These are phyloP conservation scores for Momotus momota DNA, from an alignment of 2,797 vertebrate species.

Conservation along the genomic window DNA sequence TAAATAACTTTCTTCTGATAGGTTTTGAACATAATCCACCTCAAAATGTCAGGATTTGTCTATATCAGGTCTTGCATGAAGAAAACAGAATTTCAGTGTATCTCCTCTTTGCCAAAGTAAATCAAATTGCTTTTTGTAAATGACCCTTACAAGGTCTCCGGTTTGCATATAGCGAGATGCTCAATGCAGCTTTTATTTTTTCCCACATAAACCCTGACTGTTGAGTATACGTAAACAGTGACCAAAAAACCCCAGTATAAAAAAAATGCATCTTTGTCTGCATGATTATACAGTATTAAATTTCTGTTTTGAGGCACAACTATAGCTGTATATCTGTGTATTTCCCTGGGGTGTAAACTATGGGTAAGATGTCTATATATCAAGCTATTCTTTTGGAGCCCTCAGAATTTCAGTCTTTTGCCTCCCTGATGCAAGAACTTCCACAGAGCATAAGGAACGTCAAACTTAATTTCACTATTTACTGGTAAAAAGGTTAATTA, in stretches of 20 bases:
- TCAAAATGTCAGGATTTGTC: neutral
- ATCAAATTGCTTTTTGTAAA: neutral
- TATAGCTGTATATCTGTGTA: neutral
- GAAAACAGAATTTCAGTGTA: neutral
- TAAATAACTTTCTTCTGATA: neutral
- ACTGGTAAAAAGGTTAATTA: neutral
- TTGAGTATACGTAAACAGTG: neutral
- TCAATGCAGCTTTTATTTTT: constrained; percentile 17
- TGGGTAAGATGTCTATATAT: neutral
- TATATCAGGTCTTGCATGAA: neutral
- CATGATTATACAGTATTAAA: neutral
- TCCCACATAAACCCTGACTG: neutral
- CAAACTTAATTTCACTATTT: neutral
- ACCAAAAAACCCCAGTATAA: neutral
- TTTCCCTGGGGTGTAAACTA: neutral
- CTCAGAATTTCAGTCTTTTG: neutral
- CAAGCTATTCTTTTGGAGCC: neutral
- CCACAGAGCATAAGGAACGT: neutral
- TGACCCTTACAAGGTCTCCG: neutral
- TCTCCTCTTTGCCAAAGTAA: neutral
- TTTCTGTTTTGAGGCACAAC: neutral
- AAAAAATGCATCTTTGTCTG: neutral
- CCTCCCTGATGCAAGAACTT: neutral
- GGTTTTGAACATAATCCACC: neutral
- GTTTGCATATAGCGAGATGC: neutral